Conservation (phyloP, 1,140 invertebrate species). For the Conopomorpha cramerella region DNA sequence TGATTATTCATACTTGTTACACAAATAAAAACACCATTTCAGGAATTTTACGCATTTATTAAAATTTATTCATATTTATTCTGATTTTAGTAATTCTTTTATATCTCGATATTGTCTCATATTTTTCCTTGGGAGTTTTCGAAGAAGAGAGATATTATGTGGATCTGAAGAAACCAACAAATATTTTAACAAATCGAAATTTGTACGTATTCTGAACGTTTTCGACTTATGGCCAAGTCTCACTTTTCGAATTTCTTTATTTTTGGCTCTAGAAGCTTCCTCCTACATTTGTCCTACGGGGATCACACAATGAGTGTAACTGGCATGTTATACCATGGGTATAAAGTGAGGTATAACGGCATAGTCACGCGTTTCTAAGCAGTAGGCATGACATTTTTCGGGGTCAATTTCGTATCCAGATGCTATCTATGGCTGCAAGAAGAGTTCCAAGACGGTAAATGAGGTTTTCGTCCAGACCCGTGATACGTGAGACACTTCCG, state of each 20-base stretch:
- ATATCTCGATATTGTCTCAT: too few relatives aligned
- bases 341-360: background rate
- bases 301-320: background rate
- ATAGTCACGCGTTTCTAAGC: background rate
- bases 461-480: too few relatives aligned
- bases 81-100: too few relatives aligned
- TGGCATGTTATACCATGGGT: background rate
- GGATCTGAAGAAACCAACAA: background rate
- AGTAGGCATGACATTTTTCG: background rate
- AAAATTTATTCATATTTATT: too few relatives aligned
- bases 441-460: too few relatives aligned
- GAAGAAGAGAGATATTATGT: background rate
- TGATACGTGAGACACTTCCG: too few relatives aligned
- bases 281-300: background rate
- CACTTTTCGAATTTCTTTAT: too few relatives aligned
- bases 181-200: background rate
- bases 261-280: background rate
- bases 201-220: background rate
- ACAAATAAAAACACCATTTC: too few relatives aligned
- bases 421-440: background rate
- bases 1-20: too few relatives aligned
- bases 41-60: too few relatives aligned
- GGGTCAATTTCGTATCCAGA: background rate
- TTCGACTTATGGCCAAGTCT: background rate
- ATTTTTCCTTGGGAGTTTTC: too few relatives aligned